Evolutionary conservation across 2,888 invertebrate genomes (phyloP).

Genomic region (Laothoe populi): DNA sequence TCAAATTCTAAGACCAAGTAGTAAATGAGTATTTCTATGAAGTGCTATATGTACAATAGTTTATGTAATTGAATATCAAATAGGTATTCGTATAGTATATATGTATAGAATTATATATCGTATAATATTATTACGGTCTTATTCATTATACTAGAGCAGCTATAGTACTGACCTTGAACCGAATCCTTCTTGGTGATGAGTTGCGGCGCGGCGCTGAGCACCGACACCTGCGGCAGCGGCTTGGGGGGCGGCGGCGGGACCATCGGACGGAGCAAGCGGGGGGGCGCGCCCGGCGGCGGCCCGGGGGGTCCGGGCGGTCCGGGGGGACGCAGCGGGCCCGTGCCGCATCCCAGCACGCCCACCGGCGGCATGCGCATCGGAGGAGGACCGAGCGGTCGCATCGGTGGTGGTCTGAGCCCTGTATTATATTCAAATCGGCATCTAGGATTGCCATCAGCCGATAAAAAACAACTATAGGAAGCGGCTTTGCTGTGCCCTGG

Average conservation of each 20-base stretch:
- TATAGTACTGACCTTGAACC: conserved; percentile 68
- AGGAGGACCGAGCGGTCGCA: conserved; percentile 57
- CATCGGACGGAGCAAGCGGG: conserved; percentile 85
- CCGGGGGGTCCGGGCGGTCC: conserved; percentile 84
- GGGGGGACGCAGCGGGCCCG: conserved; percentile 77
- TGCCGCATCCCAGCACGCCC: conserved; percentile 75
- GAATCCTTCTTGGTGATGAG: conserved; percentile 90
- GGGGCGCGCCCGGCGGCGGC: conserved; percentile 88
- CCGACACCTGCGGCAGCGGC: conserved; percentile 84
- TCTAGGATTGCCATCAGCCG: too few relatives aligned
- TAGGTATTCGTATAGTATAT: too few relatives aligned
- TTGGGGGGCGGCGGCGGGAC: conserved; percentile 82
- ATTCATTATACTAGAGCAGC: too few relatives aligned
- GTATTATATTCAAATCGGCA: conserved; percentile 26
- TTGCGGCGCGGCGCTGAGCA: conserved; percentile 92
- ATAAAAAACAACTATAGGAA: too few relatives aligned
- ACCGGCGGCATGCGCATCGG: conserved; percentile 40
- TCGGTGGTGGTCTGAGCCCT: conserved; percentile 68
- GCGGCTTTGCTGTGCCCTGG: too few relatives aligned
- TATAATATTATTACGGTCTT: too few relatives aligned
- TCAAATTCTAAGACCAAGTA: too few relatives aligned
- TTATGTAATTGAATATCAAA: too few relatives aligned
- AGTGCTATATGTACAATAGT: too few relatives aligned
- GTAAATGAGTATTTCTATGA: too few relatives aligned
- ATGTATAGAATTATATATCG: too few relatives aligned